Evolutionary conservation across 2,888 invertebrate genomes (phyloP), one percentile per base, ranked within the genome.

Genomic region (Brassicogethes aeneus): DNA sequence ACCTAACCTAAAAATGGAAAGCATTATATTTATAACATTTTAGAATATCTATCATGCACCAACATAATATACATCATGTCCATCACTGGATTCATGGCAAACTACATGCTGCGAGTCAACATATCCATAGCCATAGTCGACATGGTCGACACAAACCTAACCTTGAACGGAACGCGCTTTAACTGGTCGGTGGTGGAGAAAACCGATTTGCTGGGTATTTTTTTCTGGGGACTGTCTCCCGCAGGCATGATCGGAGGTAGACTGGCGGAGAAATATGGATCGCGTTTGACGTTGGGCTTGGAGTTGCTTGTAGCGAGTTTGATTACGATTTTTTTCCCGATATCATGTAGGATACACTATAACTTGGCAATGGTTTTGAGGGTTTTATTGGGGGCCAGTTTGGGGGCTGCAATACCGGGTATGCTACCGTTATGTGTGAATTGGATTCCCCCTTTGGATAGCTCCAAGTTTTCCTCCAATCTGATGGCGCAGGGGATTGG

Each of bases 401-500:
- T 32, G 12, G 32, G 32, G 3, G 12, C 12, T 12, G 12, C 14
- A 5, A 10, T 12, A 3, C 32, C 32, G 8, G 12, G 32, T 13
- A 32, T 32, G 3, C 12, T 10, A 10, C 3, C 32, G 8, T 13
- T 42, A 12, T 38, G 31, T 10, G n/a, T 16, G 2, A 39, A 17
- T 15, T 42, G 42, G 42, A 34, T 39, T 1, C 17, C 42, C n/a
- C 17, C 39, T 15, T 16, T 13, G 2, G 39, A 35, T 7, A 39
- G 17, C 5, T 35, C 42, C 12, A 42, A 34, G 13, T 42, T 42
- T 16, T 35, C 37, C 37, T 39, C 42, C 2, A 36, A 42, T 17
- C n/a, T 39, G 36, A 15, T 16, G 2, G 38, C 42, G 2, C 17
- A 39, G 7, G 38, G 34, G 30, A 17, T 42, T 12, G 42, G 42